Base-by-base conservation (phyloP, 2,797 vertebrate genomes). In the Sebastes matsubarae region DNA sequence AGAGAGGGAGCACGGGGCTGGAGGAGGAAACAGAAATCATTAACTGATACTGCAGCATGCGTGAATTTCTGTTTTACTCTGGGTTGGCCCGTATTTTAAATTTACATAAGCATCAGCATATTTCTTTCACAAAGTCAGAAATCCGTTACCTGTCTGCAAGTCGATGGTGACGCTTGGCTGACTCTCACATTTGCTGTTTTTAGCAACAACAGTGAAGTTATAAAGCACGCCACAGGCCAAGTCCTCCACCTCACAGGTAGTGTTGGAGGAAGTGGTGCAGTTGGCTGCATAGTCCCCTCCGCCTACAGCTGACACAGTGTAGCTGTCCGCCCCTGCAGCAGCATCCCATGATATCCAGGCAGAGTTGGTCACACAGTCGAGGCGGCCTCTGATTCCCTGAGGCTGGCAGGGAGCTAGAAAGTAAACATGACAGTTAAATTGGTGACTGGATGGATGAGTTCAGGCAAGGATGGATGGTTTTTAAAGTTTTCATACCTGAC, bases 361-460 rank as follows among this genome's bases (percentile, higher is more conserved):
- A 3, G 93, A 92, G 57, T 95, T 95, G 34, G 94, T 94, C 73
- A 95, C 89, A 60, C 94, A 95, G 86, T 94, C 83, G 1, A 94
- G 75, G 6, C 4, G 46, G 8, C 92, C 93, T 2, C 8, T 85
- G 50, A 95, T 72, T 32, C 83, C 69, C 32, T 83, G 81, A 13
- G 95, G 96, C 75, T 80, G 81, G 71, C 95, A 96, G 2, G 95
- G 96, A 73, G 91, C 96, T 96, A 46, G 13, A 67, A 70, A 75
- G 58, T n/a, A 83, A 22, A 83, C 16, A 64, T 3, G 4, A 46
- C 22, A 8, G 52, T 32, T 55, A 32, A 61, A 24, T 42, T 5
- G 1, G n/a, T 38, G 67, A 36, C 4, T 13, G 18, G 8, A 30
- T 16, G n/a, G 54, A 68, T 5, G 13, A 27, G 20, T 77, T 61